These are phyloP conservation scores for Argynnis bischoffii DNA, from an alignment of 2,888 invertebrate species.

Conservation along the genomic window DNA sequence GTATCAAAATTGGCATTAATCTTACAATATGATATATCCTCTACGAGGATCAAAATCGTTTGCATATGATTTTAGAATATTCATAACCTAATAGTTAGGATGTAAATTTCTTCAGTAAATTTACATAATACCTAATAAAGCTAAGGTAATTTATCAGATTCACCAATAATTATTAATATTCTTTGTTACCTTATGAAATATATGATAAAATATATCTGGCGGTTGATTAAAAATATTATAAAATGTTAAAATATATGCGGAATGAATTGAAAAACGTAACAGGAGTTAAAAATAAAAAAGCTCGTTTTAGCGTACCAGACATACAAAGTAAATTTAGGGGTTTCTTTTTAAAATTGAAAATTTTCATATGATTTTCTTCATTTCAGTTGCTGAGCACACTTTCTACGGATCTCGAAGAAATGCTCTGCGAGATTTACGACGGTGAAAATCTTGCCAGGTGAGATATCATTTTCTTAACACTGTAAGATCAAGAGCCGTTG, in stretches of 20 bases:
- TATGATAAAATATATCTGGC: not conserved
- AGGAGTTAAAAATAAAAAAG: not conserved
- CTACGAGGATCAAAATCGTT: no score
- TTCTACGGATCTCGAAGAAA: slow-evolving; percentile 92
- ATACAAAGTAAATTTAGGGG: slow-evolving; percentile 8
- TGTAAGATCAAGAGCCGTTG: slow-evolving; percentile 6
- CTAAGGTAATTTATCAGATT: no score
- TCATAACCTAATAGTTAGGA: no score
- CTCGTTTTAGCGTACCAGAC: slow-evolving; percentile 4
- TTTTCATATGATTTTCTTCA: slow-evolving; percentile 41
- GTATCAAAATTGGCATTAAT: no score
- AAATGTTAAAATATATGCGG: not conserved
- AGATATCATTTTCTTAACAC: slow-evolving; percentile 21
- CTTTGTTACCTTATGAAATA: no score
- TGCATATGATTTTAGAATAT: no score
- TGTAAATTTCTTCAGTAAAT: no score
- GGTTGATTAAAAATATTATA: not conserved
- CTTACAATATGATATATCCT: no score
- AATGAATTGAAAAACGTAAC: not conserved
- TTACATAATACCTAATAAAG: no score
- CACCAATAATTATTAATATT: no score
- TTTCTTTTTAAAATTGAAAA: slow-evolving; percentile 5
- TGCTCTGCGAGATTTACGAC: slow-evolving; percentile 91
- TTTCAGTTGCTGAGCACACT: slow-evolving; percentile 90
- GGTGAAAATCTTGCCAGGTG: slow-evolving; percentile 65